Evolutionary conservation across 2,113 vertebrate genomes (phyloP), one percentile per base, ranked within the genome.

Genomic region (Sakesphorus luctuosus): DNA sequence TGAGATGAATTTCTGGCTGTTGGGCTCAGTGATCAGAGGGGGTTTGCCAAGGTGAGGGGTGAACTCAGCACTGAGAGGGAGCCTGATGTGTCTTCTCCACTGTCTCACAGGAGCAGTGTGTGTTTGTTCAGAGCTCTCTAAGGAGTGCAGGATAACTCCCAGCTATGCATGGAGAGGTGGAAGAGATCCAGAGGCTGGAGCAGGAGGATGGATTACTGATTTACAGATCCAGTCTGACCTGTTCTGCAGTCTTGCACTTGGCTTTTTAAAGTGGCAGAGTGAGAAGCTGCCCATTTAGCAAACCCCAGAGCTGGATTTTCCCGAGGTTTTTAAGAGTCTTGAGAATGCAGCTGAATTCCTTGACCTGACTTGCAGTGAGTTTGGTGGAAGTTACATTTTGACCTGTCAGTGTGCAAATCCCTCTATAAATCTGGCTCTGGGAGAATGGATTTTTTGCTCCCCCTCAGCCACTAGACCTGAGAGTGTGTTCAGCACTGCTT

Each of bases 191-290:
- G 86, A 73, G 46, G 38, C 69, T 62, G 62, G 66, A 63, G 77
- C 35, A 87, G 10, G 31, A 88, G 44, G 29, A 50, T 63, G 72
- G 85, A 49, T 96, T 96, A 96, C 90, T 96, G 79, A 96, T 96
- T 96, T 87, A 96, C 92, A 95, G 87, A 96, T 85, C 87, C 68
- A 49, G 92, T 92, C 80, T 89, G 73, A 96, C 94, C 75, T 89
- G 94, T 95, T 96, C 52, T 0, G 4, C 75, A 84, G 35, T 58
- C 38, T 50, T 49, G 50, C 25, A 67, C 66, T 18, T 66, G 52
- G 35, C 71, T 91, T 76, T 82, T 80, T 76, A 85, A 95, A 86
- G 82, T 38, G 63, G 55, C 35, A 56, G 61, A 53, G 33, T 55
- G 53, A 76, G 56, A 55, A 91, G 43, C 46, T 26, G 59, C 55